phyloP scores from a whole-genome alignment of 2,888 invertebrate species.

The Strigamia transsilvanica region DNA sequence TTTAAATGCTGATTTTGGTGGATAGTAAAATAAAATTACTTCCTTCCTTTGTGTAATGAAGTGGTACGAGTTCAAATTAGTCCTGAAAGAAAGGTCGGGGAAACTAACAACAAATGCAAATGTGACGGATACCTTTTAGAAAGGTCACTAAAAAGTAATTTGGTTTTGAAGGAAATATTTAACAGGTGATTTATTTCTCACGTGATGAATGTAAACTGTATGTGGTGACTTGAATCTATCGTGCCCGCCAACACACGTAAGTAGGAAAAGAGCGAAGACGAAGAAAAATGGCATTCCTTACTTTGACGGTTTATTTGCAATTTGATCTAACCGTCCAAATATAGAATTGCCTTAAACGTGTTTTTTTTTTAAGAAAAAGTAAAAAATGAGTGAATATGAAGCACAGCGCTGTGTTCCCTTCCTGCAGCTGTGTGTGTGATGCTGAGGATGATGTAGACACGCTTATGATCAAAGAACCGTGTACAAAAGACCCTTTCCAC shows the following conservation, averaged over 20 bases:
- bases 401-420: conserved; percentile 16
- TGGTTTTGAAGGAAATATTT: conserved; percentile 40
- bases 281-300: conserved; percentile 53
- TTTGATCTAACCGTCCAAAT: conserved; percentile 52
- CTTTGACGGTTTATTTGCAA: conserved; percentile 50
- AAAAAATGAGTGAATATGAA: conserved; percentile 30
- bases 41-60: conserved; percentile 34
- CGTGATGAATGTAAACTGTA: conserved; percentile 26
- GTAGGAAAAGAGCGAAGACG: conserved; percentile 49
- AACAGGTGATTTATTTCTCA: conserved; percentile 18
- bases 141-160: conserved; percentile 34
- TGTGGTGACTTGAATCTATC: conserved; percentile 36
- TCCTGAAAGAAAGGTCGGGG: not conserved
- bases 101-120: conserved; percentile 30
- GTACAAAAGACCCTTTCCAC: conserved; percentile 48
- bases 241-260: conserved; percentile 31
- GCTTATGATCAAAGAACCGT: conserved; percentile 41
- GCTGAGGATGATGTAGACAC: conserved; percentile 44
- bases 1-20: conserved; percentile 46
- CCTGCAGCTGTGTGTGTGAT: conserved; percentile 39
- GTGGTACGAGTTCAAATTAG: conserved; percentile 16
- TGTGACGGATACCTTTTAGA: conserved; percentile 33
- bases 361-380: conserved; percentile 1
- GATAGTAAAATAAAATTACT: conserved; percentile 51
- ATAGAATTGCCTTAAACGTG: conserved; percentile 12